phyloP scores from a whole-genome alignment of 2,888 invertebrate species.

The Anthoptus insignis region DNA sequence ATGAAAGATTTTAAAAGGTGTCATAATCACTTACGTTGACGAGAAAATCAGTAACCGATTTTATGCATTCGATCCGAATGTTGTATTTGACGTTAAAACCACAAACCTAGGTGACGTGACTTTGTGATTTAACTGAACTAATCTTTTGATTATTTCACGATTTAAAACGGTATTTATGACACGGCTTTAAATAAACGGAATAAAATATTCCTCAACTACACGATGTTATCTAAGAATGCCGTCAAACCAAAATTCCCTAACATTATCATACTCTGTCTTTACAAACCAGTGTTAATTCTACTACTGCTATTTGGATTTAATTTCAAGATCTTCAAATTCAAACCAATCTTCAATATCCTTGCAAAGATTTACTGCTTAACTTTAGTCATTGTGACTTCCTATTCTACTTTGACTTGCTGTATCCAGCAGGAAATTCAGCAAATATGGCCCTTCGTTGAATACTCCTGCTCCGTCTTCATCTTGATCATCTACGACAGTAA shows the following conservation, averaged over 20 bases:
- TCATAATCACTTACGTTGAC: slow-evolving; percentile 47
- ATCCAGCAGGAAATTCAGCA: slow-evolving; percentile 55
- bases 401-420: slow-evolving; percentile 62
- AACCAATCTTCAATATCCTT: slow-evolving; percentile 47
- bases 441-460: slow-evolving; percentile 69
- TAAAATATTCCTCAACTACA: too few relatives aligned
- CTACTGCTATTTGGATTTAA: slow-evolving; percentile 70
- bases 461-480: slow-evolving; percentile 57
- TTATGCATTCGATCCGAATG: slow-evolving; percentile 54
- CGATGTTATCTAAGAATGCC: slow-evolving; percentile 52
- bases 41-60: slow-evolving; percentile 44
- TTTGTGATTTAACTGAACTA: slow-evolving; percentile 54
- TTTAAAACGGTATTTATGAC: too few relatives aligned
- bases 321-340: slow-evolving; percentile 61
- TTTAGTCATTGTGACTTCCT: slow-evolving; percentile 55
- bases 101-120: slow-evolving; percentile 57
- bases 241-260: slow-evolving; percentile 43
- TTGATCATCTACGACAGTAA: slow-evolving; percentile 62
- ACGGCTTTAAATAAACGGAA: too few relatives aligned
- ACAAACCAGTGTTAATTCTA: slow-evolving; percentile 59
- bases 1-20: too few relatives aligned
- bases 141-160: too few relatives aligned
- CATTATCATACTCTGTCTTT: slow-evolving; percentile 52
- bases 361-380: slow-evolving; percentile 59
- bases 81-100: slow-evolving; percentile 62